phyloP scores from a whole-genome alignment of 2,113 vertebrate species.

The Catharus fuscescens region DNA sequence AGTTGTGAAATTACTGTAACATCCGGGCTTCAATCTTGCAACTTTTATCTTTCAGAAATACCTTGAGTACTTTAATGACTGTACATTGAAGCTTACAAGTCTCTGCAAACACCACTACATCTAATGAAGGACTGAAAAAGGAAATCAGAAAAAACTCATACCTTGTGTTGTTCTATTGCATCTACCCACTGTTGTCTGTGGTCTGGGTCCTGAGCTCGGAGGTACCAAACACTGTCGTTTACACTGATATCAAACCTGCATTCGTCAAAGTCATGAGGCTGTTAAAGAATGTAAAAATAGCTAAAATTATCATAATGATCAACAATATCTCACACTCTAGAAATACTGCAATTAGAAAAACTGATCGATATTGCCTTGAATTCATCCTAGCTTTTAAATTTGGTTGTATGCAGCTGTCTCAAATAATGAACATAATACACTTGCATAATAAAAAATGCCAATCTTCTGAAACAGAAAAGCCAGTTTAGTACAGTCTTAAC shows the following conservation, averaged over 20 bases:
- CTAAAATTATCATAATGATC: not conserved
- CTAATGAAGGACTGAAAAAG: not conserved
- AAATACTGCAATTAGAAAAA: not conserved
- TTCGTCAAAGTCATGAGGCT: slow-evolving; percentile 97
- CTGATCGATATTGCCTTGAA: not conserved
- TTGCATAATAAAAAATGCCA: not conserved
- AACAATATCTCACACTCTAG: not conserved
- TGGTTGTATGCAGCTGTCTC: not conserved
- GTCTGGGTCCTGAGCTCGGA: slow-evolving; percentile 90
- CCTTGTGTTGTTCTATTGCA: slow-evolving; percentile 93
- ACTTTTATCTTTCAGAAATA: not conserved
- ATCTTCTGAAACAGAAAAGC: not conserved
- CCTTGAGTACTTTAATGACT: not conserved
- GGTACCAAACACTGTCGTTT: slow-evolving; percentile 95
- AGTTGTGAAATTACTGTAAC: too few species aligned
- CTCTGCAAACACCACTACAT: not conserved
- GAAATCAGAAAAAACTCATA: slow-evolving; percentile 51
- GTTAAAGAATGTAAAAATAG: slow-evolving; percentile 34
- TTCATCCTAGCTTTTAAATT: not conserved
- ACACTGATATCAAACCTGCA: slow-evolving; percentile 96
- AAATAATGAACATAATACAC: not conserved
- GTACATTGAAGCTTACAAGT: not conserved
- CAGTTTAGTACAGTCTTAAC: not conserved
- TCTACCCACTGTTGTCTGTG: slow-evolving; percentile 93
- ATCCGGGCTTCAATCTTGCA: not conserved